Evolutionary conservation across 2,888 invertebrate species (phyloP).

Genomic region (Venustoraphidia nigricollis): DNA sequence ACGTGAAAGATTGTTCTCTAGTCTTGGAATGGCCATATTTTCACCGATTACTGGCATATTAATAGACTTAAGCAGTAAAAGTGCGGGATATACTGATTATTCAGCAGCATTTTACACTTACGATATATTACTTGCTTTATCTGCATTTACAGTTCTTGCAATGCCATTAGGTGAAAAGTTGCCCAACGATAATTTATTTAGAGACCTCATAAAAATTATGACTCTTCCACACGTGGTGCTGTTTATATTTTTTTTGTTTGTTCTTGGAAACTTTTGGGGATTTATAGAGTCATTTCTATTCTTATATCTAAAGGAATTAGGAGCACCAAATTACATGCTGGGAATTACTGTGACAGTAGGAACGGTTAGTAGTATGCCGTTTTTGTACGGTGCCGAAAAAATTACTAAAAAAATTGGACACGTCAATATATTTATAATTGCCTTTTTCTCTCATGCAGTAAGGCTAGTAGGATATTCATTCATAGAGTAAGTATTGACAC

Average conservation of each 20-base stretch:
- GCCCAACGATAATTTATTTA: conserved; percentile 61
- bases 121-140: conserved; percentile 54
- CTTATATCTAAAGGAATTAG: conserved; percentile 68
- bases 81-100: conserved; percentile 63
- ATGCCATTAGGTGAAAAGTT: conserved; percentile 66
- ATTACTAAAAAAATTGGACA: conserved; percentile 70
- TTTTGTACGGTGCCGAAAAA: conserved; percentile 68
- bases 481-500: conserved; percentile 49
- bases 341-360: conserved; percentile 77
- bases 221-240: conserved; percentile 65
- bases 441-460: conserved; percentile 72
- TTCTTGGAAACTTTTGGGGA: conserved; percentile 76
- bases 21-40: conserved; percentile 70
- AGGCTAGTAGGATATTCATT: conserved; percentile 72
- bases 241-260: conserved; percentile 67
- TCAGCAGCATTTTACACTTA: conserved; percentile 79
- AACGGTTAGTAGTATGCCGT: conserved; percentile 68
- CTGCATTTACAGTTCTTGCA: conserved; percentile 56
- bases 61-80: conserved; percentile 54
- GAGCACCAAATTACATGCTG: conserved; percentile 66
- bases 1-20: conserved; percentile 62
- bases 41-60: conserved; percentile 65
- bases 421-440: conserved; percentile 68
- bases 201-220: conserved; percentile 58
- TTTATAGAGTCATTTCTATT: conserved; percentile 82